Evolutionary conservation across 2,888 invertebrate genomes (phyloP), one percentile per base, ranked within the genome.

Genomic region (Horisme vitalbata): DNA sequence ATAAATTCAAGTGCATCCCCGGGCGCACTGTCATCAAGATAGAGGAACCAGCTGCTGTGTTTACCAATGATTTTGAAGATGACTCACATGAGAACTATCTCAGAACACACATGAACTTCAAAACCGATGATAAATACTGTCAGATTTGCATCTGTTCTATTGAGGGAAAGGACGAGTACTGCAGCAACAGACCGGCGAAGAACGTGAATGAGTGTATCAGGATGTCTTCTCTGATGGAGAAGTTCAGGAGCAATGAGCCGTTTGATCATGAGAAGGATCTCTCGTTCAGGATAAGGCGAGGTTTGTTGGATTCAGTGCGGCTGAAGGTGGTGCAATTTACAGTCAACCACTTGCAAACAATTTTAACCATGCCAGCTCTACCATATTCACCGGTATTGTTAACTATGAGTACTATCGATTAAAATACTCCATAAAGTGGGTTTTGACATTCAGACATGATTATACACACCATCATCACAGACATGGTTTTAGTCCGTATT

Each of bases 131-230:
- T 7, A 72, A 81, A 11, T 38, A 33, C 0, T 88, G 88, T 37
- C 57, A 65, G 35, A 61, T 87, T 0, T 89, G 88, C 32, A 71
- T 85, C 0, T 89, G 88, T 33, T 79, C 83, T 0, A 59, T 59
- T 0, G 74, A 77, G 1, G 88, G 84, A 0, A 73, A 70, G 54
- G 61, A 79, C 27, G 77, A 84, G 24, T 69, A 77, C 27, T 89
- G 88, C 36, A 70, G 63, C 0, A 69, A 64, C 2, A 71, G 86
- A 61, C 79, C 84, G 2, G 80, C 83, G 0, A 68, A 55, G 21
- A 83, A 75, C 32, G 60, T 83, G 0, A 87, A 88, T 34, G 88
- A 88, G 52, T 89, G 88, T 35, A 46, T 87, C 2, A 51, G 70
- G 33, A 58, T 83, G 57, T 59, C 59, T 0, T 36, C 30, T 0